Evolutionary conservation across 2,113 vertebrate species (phyloP).

Genomic region (Dipodomys merriami): DNA sequence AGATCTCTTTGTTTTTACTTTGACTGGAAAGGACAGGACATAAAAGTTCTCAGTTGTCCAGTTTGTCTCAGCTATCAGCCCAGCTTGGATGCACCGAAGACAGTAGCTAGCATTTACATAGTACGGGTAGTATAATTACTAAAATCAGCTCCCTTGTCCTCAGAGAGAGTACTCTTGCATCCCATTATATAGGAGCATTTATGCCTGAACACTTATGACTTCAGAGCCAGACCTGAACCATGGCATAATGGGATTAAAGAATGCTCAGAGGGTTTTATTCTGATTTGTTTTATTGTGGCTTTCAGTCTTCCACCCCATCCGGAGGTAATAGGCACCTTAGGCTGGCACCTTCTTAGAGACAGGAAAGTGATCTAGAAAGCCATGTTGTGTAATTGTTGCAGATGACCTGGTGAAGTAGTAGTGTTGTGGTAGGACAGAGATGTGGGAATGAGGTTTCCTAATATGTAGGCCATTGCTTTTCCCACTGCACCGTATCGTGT

Average conservation of each 20-base stretch:
- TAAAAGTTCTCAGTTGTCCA: neutral
- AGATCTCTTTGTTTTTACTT: neutral
- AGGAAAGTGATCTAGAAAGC: constrained; percentile 47
- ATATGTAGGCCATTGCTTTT: constrained; percentile 65
- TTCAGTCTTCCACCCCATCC: neutral
- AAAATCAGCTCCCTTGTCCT: neutral
- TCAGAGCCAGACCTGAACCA: neutral
- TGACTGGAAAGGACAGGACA: neutral
- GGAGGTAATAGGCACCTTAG: neutral
- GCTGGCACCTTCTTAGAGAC: neutral
- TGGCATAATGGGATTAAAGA: neutral
- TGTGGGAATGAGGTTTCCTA: neutral
- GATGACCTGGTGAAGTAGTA: constrained; percentile 17
- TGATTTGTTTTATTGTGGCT: constrained; percentile 17
- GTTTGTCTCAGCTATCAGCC: neutral
- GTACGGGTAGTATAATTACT: neutral
- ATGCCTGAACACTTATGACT: neutral
- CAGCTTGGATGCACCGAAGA: neutral
- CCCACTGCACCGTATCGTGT: constrained; percentile 45
- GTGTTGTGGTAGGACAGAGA: constrained; percentile 1
- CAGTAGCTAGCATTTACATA: neutral
- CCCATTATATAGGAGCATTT: constrained; percentile 23
- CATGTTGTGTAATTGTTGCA: constrained; percentile 37
- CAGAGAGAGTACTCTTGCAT: neutral
- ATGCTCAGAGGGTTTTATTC: constrained; percentile 5